These are phyloP conservation scores for Psittacula cyanocephala DNA, from an alignment of 2,113 vertebrate genomes.

Conservation along the genomic window DNA sequence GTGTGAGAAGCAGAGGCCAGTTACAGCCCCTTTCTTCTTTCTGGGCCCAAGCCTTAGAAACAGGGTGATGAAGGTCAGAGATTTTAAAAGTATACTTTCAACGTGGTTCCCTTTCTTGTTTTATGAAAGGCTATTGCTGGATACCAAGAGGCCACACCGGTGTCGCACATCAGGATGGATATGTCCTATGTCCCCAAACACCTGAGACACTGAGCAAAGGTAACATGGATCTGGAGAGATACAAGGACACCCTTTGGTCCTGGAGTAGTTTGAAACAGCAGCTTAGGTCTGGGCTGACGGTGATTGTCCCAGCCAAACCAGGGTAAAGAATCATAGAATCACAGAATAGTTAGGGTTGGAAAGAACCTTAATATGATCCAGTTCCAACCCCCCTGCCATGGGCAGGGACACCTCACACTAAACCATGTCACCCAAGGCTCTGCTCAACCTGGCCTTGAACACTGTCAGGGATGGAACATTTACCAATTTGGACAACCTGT, in stretches of 20 bases:
- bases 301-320: accelerated
- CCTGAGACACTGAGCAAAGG: not conserved
- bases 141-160: not conserved
- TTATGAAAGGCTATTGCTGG: not conserved
- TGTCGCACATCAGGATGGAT: not conserved
- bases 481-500: not conserved
- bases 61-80: not conserved
- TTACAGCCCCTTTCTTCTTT: not conserved
- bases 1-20: not conserved
- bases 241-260: not conserved
- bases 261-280: not conserved
- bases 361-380: not conserved
- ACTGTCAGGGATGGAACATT: not conserved
- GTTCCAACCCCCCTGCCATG: not conserved
- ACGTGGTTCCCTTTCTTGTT: not conserved
- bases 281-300: not conserved
- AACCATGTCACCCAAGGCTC: not conserved
- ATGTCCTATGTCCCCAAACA: not conserved
- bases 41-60: not conserved
- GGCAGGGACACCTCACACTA: not conserved
- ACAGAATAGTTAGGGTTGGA: not conserved
- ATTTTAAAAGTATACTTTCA: not conserved
- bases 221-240: not conserved
- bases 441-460: not conserved
- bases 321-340: not conserved